Percentiles rank a stretch among this genome's conserved stretches.
phyloP scores from a whole-genome alignment of 2,888 invertebrate species.

The Tiliacea aurago region DNA sequence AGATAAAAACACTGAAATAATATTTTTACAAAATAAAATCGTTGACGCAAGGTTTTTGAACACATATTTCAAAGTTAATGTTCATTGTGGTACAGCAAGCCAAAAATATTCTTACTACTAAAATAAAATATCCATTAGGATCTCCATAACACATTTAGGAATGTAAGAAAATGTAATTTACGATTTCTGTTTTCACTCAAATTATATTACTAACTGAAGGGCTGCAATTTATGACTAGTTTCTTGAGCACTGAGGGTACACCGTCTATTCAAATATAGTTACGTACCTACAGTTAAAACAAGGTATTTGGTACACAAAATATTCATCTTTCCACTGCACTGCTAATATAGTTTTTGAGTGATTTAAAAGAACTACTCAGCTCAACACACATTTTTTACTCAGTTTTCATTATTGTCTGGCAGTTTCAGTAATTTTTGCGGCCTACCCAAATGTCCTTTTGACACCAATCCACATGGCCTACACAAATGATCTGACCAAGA shows the following conservation, averaged over 20 bases:
- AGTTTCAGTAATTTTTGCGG: no score
- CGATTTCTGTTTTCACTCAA: constrained; percentile 41
- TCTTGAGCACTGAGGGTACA: constrained; percentile 6
- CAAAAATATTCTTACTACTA: constrained; percentile 44
- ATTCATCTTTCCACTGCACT: no score
- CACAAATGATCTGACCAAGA: no score
- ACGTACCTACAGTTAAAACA: no score
- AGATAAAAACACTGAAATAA: constrained; percentile 36
- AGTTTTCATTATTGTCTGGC: no score
- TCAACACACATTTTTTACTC: no score
- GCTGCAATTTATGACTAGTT: constrained; percentile 20
- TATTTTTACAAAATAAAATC: constrained; percentile 39
- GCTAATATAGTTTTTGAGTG: no score
- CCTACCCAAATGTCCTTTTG: no score
- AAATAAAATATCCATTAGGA: constrained; percentile 58
- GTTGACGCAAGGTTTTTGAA: constrained; percentile 42
- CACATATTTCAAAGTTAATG: constrained; percentile 54
- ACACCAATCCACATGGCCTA: no score
- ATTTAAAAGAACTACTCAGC: no score
- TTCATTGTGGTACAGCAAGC: constrained; percentile 38
- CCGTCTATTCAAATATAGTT: not conserved
- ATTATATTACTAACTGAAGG: constrained; percentile 23
- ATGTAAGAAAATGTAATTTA: constrained; percentile 47
- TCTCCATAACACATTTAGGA: constrained; percentile 55
- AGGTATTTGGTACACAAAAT: no score